Evolutionary conservation across 2,113 vertebrate genomes (phyloP).

Genomic region (Syngnathus typhle): DNA sequence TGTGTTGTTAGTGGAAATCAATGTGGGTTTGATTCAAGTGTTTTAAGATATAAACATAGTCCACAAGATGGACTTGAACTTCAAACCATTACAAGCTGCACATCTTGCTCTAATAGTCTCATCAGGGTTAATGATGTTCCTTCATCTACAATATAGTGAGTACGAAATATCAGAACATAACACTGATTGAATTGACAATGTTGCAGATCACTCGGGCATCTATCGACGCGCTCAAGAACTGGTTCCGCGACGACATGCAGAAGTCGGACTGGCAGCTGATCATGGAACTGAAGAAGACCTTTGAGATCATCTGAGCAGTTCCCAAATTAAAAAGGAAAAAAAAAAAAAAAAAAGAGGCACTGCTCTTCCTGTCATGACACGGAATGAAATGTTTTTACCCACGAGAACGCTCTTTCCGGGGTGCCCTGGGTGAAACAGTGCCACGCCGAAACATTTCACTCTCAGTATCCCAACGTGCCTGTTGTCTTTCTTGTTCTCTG

Average conservation of each 20-base stretch:
- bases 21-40: too few species aligned
- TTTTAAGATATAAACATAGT: too few species aligned
- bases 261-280: slow-evolving; percentile 98
- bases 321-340: background rate
- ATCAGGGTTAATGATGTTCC: too few species aligned
- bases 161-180: too few species aligned
- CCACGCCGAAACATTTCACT: slow-evolving; percentile 41
- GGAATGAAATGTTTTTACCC: slow-evolving; percentile 54
- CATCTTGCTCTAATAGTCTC: too few species aligned
- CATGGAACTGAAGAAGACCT: slow-evolving; percentile 98
- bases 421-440: slow-evolving; percentile 47
- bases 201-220: slow-evolving; percentile 90
- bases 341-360: background rate
- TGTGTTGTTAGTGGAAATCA: too few species aligned
- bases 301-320: slow-evolving; percentile 87
- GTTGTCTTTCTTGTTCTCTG: slow-evolving; percentile 37
- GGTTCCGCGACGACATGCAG: slow-evolving; percentile 98
- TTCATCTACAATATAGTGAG: too few species aligned
- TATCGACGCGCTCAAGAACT: slow-evolving; percentile 97
- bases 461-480: slow-evolving; percentile 65
- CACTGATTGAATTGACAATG: background rate
- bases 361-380: background rate
- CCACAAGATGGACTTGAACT: too few species aligned
- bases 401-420: slow-evolving; percentile 54
- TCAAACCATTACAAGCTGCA: too few species aligned